Percentiles rank a stretch among this genome's conserved stretches.
Conservation (phyloP, 2,888 invertebrate species). For the Parelbella ahira region DNA sequence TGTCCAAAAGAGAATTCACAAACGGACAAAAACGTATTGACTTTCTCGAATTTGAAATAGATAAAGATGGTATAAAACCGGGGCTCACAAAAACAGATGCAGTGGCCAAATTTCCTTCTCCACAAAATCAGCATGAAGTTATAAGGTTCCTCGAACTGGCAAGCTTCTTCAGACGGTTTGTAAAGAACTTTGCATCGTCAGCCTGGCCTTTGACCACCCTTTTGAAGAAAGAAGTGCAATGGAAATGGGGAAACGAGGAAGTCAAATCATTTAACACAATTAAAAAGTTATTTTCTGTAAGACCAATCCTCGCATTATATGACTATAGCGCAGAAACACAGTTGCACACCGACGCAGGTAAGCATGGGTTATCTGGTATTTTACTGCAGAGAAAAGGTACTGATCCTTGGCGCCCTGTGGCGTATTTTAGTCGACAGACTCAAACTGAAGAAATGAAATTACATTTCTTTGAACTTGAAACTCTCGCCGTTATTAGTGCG, state of each 20-base stretch:
- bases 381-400: background rate
- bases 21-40: background rate
- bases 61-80: background rate
- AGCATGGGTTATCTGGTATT: background rate
- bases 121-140: constrained; percentile 1
- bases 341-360: constrained; percentile 1
- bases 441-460: background rate
- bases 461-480: background rate
- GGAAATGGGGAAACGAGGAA: background rate
- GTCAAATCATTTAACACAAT: background rate
- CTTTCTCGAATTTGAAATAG: constrained; percentile 1
- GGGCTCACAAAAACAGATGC: background rate
- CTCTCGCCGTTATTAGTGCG: background rate
- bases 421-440: constrained; percentile 1
- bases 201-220: background rate
- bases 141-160: background rate
- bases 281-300: background rate
- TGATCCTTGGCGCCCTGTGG: background rate
- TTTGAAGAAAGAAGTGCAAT: background rate
- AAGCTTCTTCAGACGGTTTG: constrained; percentile 4
- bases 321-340: background rate
- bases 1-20: background rate
- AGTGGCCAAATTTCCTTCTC: background rate
- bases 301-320: background rate
- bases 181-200: background rate